phyloP scores from a whole-genome alignment of 2,797 vertebrate genomes.

The Serranus cabrilla region DNA sequence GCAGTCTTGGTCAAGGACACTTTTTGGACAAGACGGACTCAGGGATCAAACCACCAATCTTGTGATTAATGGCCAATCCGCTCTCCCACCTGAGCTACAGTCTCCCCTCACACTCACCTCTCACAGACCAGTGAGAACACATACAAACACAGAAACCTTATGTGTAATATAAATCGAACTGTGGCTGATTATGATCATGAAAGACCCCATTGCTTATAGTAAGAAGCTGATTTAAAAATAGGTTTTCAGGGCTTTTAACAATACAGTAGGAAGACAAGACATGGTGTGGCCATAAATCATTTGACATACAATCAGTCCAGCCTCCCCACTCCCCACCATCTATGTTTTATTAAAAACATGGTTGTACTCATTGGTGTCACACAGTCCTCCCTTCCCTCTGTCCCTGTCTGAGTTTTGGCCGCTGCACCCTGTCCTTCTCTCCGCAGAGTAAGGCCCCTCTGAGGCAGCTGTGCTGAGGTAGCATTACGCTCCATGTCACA shows the following conservation, averaged over 20 bases:
- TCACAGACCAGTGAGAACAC: neutral
- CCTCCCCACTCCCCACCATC: neutral
- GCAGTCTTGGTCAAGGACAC: neutral
- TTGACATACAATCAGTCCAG: constrained; percentile 1
- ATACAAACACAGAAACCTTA: neutral
- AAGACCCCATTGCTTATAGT: neutral
- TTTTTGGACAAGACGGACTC: neutral
- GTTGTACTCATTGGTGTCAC: constrained; percentile 18
- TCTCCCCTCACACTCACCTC: neutral
- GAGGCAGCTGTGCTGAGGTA: constrained; percentile 70
- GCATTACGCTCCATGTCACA: constrained; percentile 64
- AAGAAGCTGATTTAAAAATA: too few relatives aligned
- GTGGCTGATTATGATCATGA: neutral
- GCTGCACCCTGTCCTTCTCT: constrained; percentile 33
- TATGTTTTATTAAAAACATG: neutral
- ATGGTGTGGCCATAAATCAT: neutral
- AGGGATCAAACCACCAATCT: neutral
- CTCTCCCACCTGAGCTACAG: neutral
- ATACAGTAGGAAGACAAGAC: too few relatives aligned
- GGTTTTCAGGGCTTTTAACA: too few relatives aligned
- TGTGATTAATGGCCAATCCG: neutral
- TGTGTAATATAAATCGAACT: neutral
- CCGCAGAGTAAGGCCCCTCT: constrained; percentile 37
- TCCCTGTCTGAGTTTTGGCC: constrained; percentile 28
- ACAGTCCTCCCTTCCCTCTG: constrained; percentile 5